Conservation (phyloP, 1,140 invertebrate species). For the Drosophila nigrodunni region DNA sequence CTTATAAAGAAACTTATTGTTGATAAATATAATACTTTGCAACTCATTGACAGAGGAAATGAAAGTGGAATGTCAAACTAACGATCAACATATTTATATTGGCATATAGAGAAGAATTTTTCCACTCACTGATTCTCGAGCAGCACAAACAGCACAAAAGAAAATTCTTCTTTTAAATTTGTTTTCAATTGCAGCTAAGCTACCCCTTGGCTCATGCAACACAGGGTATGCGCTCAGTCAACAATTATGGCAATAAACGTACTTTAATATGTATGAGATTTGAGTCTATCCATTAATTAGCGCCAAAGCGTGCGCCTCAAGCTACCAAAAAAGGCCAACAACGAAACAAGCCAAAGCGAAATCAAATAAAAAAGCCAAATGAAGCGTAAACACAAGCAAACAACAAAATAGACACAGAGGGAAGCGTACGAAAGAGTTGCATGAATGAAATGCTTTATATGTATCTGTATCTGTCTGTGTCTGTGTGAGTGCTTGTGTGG, state of each 20-base stretch:
- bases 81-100: too few species aligned
- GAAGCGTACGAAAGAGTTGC: slow-evolving; percentile 57
- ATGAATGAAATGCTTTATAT: slow-evolving; percentile 69
- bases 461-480: slow-evolving; percentile 24
- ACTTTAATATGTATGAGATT: slow-evolving; percentile 59
- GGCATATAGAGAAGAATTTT: too few species aligned
- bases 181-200: neutral
- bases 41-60: neutral
- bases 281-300: slow-evolving; percentile 70
- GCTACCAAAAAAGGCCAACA: slow-evolving; percentile 44
- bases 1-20: slow-evolving; percentile 39
- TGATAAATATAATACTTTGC: slow-evolving; percentile 31
- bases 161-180: too few species aligned
- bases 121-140: too few species aligned
- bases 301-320: slow-evolving; percentile 42
- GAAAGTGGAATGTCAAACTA: neutral
- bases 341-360: slow-evolving; percentile 64
- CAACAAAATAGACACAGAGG: slow-evolving; percentile 11
- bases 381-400: slow-evolving; percentile 70
- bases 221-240: slow-evolving; percentile 17
- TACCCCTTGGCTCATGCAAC: neutral
- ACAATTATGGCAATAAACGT: slow-evolving; percentile 67
- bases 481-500: slow-evolving; percentile 23
- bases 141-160: too few species aligned
- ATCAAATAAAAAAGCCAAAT: slow-evolving; percentile 61